phyloP scores from a whole-genome alignment of 1,140 invertebrate genomes.

The Lycorma delicatula region DNA sequence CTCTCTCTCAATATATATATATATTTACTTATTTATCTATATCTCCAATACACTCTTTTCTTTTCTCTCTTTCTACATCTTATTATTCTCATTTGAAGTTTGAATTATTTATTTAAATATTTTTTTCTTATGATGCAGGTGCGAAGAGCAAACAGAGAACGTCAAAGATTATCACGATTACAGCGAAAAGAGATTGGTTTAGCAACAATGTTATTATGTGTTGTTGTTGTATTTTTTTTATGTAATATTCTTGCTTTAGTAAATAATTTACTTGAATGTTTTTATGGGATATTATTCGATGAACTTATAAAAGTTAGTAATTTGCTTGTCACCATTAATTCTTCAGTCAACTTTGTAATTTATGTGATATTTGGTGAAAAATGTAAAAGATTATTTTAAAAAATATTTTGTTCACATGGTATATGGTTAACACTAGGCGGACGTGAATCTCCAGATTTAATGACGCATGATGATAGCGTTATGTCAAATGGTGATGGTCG shows the following conservation, averaged over 20 bases:
- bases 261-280: constrained; percentile 78
- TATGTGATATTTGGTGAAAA: constrained; percentile 96
- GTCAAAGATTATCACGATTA: constrained; percentile 66
- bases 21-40: too few species aligned
- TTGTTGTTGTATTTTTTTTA: constrained; percentile 90
- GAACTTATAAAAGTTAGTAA: constrained; percentile 80
- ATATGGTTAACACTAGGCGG: constrained; percentile 40
- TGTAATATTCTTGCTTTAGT: constrained; percentile 87
- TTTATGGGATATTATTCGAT: constrained; percentile 54
- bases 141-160: constrained; percentile 69
- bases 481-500: constrained; percentile 58
- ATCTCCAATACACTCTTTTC: too few species aligned
- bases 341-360: constrained; percentile 93
- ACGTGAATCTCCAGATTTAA: constrained; percentile 57
- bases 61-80: too few species aligned
- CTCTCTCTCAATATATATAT: too few species aligned
- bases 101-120: too few species aligned
- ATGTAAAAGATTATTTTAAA: constrained; percentile 82
- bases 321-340: constrained; percentile 92
- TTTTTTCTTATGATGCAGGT: too few species aligned
- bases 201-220: constrained; percentile 87
- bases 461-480: constrained; percentile 64
- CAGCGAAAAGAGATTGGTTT: constrained; percentile 81
- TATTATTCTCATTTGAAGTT: too few species aligned
- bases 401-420: constrained; percentile 68